Percentiles rank a stretch among this genome's conserved stretches.
phyloP scores from a whole-genome alignment of 2,797 vertebrate genomes.

The Microctenopoma stevenorrisi region DNA sequence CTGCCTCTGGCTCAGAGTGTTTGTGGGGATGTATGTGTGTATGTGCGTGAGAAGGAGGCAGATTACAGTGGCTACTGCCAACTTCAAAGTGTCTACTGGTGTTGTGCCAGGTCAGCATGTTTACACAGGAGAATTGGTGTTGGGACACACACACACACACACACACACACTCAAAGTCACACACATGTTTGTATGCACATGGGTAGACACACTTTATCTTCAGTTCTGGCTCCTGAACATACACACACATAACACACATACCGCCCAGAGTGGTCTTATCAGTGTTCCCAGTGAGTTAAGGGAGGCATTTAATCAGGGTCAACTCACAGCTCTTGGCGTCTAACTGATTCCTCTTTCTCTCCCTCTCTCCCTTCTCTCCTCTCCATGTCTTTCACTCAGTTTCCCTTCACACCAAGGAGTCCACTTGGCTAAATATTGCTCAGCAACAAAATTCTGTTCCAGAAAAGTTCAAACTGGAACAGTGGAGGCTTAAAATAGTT shows the following conservation, averaged over 20 bases:
- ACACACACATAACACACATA: slow-evolving; percentile 29
- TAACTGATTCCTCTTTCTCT: slow-evolving; percentile 59
- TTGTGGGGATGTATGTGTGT: slow-evolving; percentile 26
- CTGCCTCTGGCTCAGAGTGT: slow-evolving; percentile 58
- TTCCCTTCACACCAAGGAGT: slow-evolving; percentile 40
- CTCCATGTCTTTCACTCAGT: slow-evolving; percentile 35
- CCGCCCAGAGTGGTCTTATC: slow-evolving; percentile 75
- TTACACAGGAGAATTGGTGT: slow-evolving; percentile 76
- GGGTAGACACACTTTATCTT: slow-evolving; percentile 53
- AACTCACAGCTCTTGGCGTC: slow-evolving; percentile 70
- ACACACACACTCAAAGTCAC: not conserved
- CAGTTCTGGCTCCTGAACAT: slow-evolving; percentile 32
- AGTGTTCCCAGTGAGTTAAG: slow-evolving; percentile 71
- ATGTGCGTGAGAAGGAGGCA: slow-evolving; percentile 32
- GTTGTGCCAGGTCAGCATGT: slow-evolving; percentile 79
- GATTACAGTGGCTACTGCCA: slow-evolving; percentile 74
- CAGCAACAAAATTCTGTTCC: slow-evolving; percentile 54
- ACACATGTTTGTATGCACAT: slow-evolving; percentile 36
- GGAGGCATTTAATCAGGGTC: slow-evolving; percentile 79
- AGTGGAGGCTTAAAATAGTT: slow-evolving; percentile 67
- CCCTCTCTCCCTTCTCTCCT: slow-evolving; percentile 10
- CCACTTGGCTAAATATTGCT: slow-evolving; percentile 62
- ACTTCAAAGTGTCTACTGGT: slow-evolving; percentile 81
- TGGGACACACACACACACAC: slow-evolving; percentile 36
- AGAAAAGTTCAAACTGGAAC: slow-evolving; percentile 68